These are phyloP conservation scores for Antennarius maculatus DNA, from an alignment of 2,797 vertebrate genomes.

Conservation along the genomic window DNA sequence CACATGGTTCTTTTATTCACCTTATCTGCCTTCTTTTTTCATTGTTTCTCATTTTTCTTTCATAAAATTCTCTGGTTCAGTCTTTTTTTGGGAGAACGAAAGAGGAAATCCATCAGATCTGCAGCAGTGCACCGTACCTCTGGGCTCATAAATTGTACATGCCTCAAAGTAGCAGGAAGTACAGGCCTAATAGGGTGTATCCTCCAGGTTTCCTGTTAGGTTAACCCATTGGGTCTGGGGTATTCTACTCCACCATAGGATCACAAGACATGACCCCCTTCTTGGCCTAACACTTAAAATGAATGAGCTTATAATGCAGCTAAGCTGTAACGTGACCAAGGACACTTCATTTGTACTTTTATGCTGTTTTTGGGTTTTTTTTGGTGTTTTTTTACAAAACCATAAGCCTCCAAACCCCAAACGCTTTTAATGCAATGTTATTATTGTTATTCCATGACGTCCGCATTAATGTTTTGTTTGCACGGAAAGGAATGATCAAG, in stretches of 20 bases:
- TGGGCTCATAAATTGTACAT: constrained; percentile 78
- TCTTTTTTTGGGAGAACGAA: constrained; percentile 64
- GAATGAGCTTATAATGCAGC: constrained; percentile 54
- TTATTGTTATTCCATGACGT: constrained; percentile 8
- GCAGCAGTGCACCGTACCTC: constrained; percentile 71
- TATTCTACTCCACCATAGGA: constrained; percentile 55
- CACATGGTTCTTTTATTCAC: constrained; percentile 83
- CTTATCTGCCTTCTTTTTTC: constrained; percentile 75
- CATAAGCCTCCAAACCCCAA: constrained; percentile 1
- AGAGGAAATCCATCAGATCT: constrained; percentile 86
- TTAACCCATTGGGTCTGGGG: constrained; percentile 70
- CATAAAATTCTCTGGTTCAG: constrained; percentile 67
- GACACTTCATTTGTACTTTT: not conserved
- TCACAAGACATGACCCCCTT: constrained; percentile 52
- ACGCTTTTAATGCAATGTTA: not conserved
- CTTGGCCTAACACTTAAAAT: constrained; percentile 55
- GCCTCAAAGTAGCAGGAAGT: constrained; percentile 85
- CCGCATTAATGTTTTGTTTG: constrained; percentile 12
- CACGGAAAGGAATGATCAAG: not conserved
- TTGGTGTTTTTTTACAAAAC: constrained; percentile 2
- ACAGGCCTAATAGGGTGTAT: constrained; percentile 83
- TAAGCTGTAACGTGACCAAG: constrained; percentile 48
- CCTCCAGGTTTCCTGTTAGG: constrained; percentile 81
- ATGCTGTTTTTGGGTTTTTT: constrained; percentile 1
- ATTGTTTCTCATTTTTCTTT: constrained; percentile 64